These are phyloP conservation scores for Ochropleura leucogaster DNA, from an alignment of 2,888 invertebrate genomes.

Conservation along the genomic window DNA sequence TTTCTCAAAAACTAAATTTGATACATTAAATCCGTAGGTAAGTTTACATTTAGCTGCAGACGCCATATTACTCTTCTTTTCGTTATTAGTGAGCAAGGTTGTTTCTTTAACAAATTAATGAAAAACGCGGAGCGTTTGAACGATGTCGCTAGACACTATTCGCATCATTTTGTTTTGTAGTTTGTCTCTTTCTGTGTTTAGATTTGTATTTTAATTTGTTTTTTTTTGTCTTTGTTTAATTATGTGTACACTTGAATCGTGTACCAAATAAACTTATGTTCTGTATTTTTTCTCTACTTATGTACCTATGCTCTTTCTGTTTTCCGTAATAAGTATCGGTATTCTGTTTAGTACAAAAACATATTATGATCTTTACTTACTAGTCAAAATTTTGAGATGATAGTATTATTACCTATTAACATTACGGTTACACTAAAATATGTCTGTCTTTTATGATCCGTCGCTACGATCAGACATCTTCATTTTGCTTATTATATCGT, in stretches of 20 bases:
- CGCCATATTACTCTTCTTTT: not conserved
- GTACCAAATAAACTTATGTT: too few species aligned
- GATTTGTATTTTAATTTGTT: too few species aligned
- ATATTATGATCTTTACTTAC: not conserved
- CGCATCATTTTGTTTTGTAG: not conserved
- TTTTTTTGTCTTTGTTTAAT: too few species aligned
- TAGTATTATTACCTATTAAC: not conserved
- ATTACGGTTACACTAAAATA: not conserved
- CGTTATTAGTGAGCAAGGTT: not conserved
- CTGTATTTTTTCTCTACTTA: too few species aligned
- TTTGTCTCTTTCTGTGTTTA: too few species aligned
- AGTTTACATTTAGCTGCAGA: constrained; percentile 13
- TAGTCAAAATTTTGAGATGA: not conserved
- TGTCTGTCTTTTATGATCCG: not conserved
- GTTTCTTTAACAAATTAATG: not conserved
- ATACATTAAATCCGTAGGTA: constrained; percentile 19
- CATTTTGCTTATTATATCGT: not conserved
- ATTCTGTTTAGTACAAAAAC: too few species aligned
- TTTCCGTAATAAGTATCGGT: too few species aligned
- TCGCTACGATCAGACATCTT: not conserved
- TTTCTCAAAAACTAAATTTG: constrained; percentile 28
- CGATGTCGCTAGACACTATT: too few species aligned
- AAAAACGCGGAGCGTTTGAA: not conserved
- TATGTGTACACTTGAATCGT: too few species aligned
- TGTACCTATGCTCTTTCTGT: too few species aligned